phyloP scores from a whole-genome alignment of 1,140 invertebrate genomes.

The Drosophila parabipectinata region DNA sequence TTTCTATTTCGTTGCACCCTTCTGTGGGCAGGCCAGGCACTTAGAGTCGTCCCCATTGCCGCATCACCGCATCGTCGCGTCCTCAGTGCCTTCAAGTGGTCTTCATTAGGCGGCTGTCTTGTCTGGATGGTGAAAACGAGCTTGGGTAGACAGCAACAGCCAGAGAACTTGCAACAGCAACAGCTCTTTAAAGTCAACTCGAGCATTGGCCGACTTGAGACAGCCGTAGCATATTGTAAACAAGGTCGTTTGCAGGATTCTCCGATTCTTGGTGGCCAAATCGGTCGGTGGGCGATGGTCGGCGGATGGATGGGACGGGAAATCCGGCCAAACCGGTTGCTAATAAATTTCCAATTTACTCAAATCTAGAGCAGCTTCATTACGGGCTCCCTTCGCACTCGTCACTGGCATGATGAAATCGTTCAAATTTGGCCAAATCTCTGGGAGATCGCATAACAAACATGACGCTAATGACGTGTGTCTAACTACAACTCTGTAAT shows the following conservation, averaged over 20 bases:
- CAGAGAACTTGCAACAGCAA: neutral
- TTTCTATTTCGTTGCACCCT: conserved; percentile 23
- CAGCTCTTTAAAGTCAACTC: conserved; percentile 48
- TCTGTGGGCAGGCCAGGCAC: conserved; percentile 28
- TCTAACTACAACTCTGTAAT: conserved; percentile 37
- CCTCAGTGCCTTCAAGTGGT: conserved; percentile 57
- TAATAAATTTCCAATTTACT: conserved; percentile 72
- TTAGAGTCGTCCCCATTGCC: conserved; percentile 40
- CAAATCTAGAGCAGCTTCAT: conserved; percentile 75
- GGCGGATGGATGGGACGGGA: conserved; percentile 1
- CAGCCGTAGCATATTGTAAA: conserved; percentile 67
- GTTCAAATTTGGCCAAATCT: conserved; percentile 58
- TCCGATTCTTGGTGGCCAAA: conserved; percentile 9
- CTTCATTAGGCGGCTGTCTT: conserved; percentile 71
- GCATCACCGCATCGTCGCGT: conserved; percentile 25
- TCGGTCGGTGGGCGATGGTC: neutral
- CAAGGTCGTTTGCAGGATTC: conserved; percentile 75
- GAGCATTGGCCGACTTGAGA: conserved; percentile 33
- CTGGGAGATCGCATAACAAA: conserved; percentile 71
- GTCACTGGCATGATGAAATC: conserved; percentile 58
- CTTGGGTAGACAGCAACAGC: conserved; percentile 12
- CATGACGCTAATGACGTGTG: conserved; percentile 70
- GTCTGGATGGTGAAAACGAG: conserved; percentile 46
- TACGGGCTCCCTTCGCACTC: conserved; percentile 29
- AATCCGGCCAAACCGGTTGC: conserved; percentile 57